Percentiles rank a stretch among this genome's conserved stretches.
Conservation (phyloP, 1,140 invertebrate genomes). For the Leptoteleia sp. region DNA sequence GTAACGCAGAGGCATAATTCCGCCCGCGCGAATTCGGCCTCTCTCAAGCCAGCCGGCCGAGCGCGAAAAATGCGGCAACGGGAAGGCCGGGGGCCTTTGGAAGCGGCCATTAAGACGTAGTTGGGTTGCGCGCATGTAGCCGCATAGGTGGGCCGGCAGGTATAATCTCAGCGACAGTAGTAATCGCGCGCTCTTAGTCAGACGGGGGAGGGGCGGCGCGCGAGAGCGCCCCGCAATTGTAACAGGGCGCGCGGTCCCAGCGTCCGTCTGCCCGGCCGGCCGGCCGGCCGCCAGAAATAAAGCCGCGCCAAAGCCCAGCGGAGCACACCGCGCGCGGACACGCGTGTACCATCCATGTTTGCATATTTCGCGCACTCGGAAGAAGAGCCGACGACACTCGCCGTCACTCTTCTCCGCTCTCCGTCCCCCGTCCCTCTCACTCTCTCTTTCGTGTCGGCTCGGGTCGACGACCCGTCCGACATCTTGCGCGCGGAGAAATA, state of each 20-base stretch:
- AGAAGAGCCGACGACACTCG: constrained; percentile 38
- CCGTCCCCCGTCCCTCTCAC: constrained; percentile 21
- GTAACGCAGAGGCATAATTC: constrained; percentile 43
- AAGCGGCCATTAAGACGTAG: too few relatives aligned
- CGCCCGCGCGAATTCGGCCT: constrained; percentile 26
- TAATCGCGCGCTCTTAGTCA: too few relatives aligned
- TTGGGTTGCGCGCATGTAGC: too few relatives aligned
- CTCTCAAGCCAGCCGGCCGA: constrained; percentile 4
- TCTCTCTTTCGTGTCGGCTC: constrained; percentile 33
- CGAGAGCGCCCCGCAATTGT: too few relatives aligned
- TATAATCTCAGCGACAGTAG: too few relatives aligned
- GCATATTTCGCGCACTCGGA: constrained; percentile 40
- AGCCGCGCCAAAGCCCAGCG: constrained; percentile 12
- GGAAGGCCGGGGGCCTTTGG: constrained; percentile 10
- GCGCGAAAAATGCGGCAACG: constrained; percentile 16
- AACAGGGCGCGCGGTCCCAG: too few relatives aligned
- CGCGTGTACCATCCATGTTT: constrained; percentile 40
- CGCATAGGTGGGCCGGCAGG: too few relatives aligned
- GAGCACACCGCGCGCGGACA: constrained; percentile 2
- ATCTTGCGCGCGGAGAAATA: constrained; percentile 8
- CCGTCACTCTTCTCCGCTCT: constrained; percentile 29
- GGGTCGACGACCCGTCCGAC: constrained; percentile 45
- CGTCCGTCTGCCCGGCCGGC: too few relatives aligned
- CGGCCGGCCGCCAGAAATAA: constrained; percentile 31
- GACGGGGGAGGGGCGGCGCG: too few relatives aligned